A percentile compares a stretch with the other conserved stretches of the same genome.
Conservation (phyloP, 2,113 vertebrate genomes). For the Hydropotes inermis region DNA sequence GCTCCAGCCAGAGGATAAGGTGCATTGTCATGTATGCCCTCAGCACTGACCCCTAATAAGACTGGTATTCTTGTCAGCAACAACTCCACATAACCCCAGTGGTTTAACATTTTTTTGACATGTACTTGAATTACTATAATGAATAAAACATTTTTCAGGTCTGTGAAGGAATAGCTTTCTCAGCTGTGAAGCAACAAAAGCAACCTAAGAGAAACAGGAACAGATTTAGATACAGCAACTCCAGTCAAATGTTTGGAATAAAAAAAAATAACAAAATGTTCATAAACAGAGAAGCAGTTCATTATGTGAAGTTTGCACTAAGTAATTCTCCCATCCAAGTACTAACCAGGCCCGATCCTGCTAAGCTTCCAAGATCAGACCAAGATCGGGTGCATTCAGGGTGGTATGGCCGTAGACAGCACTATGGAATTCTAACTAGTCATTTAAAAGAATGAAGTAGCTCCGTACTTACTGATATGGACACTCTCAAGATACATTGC, state of each 20-base stretch:
- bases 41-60: neutral
- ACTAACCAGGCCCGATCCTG: neutral
- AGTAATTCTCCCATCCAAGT: neutral
- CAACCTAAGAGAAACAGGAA: neutral
- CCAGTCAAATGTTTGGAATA: neutral
- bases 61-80: neutral
- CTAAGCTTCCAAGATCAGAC: neutral
- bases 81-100: neutral
- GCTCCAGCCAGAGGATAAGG: neutral
- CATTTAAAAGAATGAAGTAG: neutral
- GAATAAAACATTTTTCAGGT: slow-evolving; percentile 15
- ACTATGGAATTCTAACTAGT: neutral
- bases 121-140: neutral
- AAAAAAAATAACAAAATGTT: slow-evolving; percentile 5
- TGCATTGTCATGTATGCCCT: neutral
- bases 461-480: neutral
- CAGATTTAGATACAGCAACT: neutral
- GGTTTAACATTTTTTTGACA: slow-evolving; percentile 17
- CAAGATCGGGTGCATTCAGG: neutral
- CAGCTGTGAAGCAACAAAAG: neutral
- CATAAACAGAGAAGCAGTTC: neutral
- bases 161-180: slow-evolving; percentile 32
- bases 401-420: neutral
- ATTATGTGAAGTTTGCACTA: neutral
- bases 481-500: neutral